phyloP scores from a whole-genome alignment of 1,140 invertebrate genomes.

The Bombus terrestris region DNA sequence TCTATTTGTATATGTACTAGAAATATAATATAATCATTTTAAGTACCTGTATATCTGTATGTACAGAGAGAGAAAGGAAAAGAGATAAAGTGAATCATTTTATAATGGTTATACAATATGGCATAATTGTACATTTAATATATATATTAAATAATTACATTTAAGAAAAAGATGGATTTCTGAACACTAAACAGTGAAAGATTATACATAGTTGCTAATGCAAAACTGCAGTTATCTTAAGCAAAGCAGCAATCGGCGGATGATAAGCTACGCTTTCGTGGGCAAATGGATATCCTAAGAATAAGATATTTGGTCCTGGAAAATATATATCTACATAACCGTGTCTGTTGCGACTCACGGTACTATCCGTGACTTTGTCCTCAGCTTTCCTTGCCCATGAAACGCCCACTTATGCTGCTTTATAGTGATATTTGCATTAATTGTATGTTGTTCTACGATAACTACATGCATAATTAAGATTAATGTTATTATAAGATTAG shows the following conservation, averaged over 20 bases:
- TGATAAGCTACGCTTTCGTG: background rate
- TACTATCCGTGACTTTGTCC: background rate
- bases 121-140: background rate
- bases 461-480: background rate
- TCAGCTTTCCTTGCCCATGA: background rate
- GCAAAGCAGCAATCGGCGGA: background rate
- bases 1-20: no score
- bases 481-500: background rate
- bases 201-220: background rate
- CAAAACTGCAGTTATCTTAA: no score
- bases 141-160: background rate
- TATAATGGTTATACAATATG: background rate
- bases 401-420: background rate
- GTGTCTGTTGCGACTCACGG: background rate
- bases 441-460: background rate
- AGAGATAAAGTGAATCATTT: background rate
- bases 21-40: background rate
- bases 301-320: background rate
- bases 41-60: background rate
- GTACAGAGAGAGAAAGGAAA: background rate
- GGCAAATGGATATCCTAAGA: background rate
- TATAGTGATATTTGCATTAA: background rate
- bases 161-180: background rate
- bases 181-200: background rate
- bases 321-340: background rate